phyloP scores from a whole-genome alignment of 2,797 vertebrate genomes.

The Acrossocheilus fasciatus region DNA sequence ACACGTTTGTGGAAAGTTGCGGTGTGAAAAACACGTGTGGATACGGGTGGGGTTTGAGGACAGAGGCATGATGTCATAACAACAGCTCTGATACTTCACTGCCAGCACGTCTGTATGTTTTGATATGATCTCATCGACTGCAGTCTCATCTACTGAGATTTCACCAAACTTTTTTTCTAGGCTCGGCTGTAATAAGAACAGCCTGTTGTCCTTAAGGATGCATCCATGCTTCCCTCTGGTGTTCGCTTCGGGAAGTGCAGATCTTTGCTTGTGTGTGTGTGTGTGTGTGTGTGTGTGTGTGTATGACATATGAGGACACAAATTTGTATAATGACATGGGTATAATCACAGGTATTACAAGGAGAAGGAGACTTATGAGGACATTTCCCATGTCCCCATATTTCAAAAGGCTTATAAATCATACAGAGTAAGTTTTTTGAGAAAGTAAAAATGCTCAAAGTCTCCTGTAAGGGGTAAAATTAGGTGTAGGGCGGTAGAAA shows the following conservation, averaged over 20 bases:
- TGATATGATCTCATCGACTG: constrained; percentile 44
- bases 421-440: too few relatives aligned
- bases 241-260: constrained; percentile 32
- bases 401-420: too few relatives aligned
- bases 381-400: too few relatives aligned
- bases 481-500: too few relatives aligned
- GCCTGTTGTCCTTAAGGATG: background rate
- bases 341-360: too few relatives aligned
- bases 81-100: constrained; percentile 23
- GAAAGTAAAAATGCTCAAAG: too few relatives aligned
- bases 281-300: too few relatives aligned
- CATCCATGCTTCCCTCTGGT: constrained; percentile 55
- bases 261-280: too few relatives aligned
- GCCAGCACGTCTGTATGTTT: constrained; percentile 13
- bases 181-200: background rate
- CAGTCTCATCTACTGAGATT: background rate
- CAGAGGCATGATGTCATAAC: constrained; percentile 20
- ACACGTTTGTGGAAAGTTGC: constrained; percentile 13
- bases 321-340: too few relatives aligned
- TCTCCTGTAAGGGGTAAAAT: too few relatives aligned
- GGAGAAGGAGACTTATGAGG: too few relatives aligned
- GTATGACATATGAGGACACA: background rate
- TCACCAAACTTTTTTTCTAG: constrained; percentile 1
- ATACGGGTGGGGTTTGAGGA: background rate
- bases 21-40: constrained; percentile 14